A percentile compares a stretch with the other conserved stretches of the same genome.
phyloP scores from a whole-genome alignment of 1,140 invertebrate species.

The Bombus picipes region DNA sequence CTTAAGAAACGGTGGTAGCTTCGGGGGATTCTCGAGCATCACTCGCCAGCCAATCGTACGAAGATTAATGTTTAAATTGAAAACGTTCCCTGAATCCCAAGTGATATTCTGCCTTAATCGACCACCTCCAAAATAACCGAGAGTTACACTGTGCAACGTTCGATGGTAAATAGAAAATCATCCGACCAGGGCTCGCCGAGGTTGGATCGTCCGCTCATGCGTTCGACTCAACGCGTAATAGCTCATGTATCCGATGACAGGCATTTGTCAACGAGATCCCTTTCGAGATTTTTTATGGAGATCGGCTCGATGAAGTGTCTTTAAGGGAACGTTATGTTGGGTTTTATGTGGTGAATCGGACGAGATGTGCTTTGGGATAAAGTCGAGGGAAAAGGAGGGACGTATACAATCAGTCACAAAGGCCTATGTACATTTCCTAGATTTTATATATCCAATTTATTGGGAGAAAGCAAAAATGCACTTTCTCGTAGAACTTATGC shows the following conservation, averaged over 20 bases:
- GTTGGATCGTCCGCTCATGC: too few relatives aligned
- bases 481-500: too few relatives aligned
- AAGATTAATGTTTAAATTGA: conserved; percentile 69
- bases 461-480: too few relatives aligned
- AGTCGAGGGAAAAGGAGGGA: not conserved
- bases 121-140: conserved; percentile 1
- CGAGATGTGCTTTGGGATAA: not conserved
- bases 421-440: too few relatives aligned
- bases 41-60: conserved; percentile 44
- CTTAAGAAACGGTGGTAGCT: conserved; percentile 21
- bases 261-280: not conserved
- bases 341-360: not conserved
- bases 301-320: not conserved
- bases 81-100: conserved; percentile 60
- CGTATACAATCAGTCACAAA: too few relatives aligned
- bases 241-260: not conserved
- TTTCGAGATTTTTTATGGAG: conserved; percentile 14
- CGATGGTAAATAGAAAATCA: conserved; percentile 37
- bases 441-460: too few relatives aligned
- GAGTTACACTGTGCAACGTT: conserved; percentile 3
- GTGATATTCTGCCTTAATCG: conserved; percentile 39
- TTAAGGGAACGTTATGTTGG: not conserved
- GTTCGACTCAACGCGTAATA: conserved; percentile 34
- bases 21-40: not conserved
- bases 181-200: not conserved